Conservation (phyloP, 2,797 vertebrate species). For the Fundulus diaphanus region DNA sequence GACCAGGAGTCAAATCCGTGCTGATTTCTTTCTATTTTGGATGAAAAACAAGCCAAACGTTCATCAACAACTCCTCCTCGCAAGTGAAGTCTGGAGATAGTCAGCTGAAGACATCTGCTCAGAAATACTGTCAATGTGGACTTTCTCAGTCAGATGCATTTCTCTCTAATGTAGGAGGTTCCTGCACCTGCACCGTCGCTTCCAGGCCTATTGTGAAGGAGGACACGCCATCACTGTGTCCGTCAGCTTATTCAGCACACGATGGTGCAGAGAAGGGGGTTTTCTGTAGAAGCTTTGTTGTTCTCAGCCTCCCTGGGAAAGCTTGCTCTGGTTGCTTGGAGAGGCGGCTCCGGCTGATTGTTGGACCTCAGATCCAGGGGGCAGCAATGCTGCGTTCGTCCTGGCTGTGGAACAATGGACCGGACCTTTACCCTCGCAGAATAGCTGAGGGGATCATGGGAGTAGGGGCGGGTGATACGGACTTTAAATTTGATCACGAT, state of each 20-base stretch:
- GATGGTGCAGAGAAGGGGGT: not conserved
- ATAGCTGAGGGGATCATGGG: no score
- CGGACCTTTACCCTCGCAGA: no score
- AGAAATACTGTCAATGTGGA: not conserved
- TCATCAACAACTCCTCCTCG: no score
- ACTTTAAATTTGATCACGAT: no score
- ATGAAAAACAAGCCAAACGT: not conserved
- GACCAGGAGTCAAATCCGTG: not conserved
- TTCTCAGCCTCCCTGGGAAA: no score
- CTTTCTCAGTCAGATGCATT: not conserved
- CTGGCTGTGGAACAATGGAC: no score
- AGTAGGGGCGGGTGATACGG: no score
- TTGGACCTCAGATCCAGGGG: no score
- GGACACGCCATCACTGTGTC: not conserved
- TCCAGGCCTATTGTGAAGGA: not conserved
- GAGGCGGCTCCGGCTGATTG: no score
- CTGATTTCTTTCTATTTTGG: not conserved
- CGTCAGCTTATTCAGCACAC: not conserved
- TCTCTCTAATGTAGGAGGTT: not conserved
- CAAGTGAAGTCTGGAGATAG: not conserved
- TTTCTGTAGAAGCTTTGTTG: not conserved
- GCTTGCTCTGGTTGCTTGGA: no score
- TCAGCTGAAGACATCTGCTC: not conserved
- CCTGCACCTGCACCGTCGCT: not conserved
- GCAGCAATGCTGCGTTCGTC: no score